A percentile compares a stretch with the other conserved stretches of the same genome.
Conservation (phyloP, 2,888 invertebrate genomes). For the Melanostoma scalare region DNA sequence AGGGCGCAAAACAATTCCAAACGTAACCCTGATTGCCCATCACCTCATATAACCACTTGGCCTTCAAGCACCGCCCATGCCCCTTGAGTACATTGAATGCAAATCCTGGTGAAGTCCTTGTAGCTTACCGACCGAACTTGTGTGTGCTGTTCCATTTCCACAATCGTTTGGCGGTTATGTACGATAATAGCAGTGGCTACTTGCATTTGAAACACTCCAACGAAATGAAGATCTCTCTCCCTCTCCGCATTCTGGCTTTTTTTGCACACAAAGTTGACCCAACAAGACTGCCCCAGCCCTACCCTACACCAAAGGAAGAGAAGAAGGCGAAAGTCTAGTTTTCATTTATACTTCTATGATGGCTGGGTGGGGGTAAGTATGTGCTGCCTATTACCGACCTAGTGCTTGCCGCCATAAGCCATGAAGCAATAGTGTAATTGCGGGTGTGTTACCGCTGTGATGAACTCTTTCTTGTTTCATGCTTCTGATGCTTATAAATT, state of each 20-base stretch:
- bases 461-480: slow-evolving; percentile 35
- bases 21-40: slow-evolving; percentile 55
- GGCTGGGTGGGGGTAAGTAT: not conserved
- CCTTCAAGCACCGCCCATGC: slow-evolving; percentile 40
- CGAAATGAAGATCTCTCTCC: slow-evolving; percentile 27
- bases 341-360: slow-evolving; percentile 14
- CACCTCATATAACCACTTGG: slow-evolving; percentile 59
- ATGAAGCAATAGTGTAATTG: slow-evolving; percentile 56
- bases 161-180: slow-evolving; percentile 65
- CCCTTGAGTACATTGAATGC: slow-evolving; percentile 42
- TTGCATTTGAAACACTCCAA: slow-evolving; percentile 36
- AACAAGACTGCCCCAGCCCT: slow-evolving; percentile 13
- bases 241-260: not conserved
- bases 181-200: slow-evolving; percentile 54
- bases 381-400: too few species aligned
- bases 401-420: slow-evolving; percentile 39
- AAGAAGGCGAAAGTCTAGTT: slow-evolving; percentile 35
- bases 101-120: slow-evolving; percentile 60
- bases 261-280: slow-evolving; percentile 22
- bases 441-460: slow-evolving; percentile 57
- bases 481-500: slow-evolving; percentile 48
- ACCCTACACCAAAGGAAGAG: not conserved
- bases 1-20: slow-evolving; percentile 45
- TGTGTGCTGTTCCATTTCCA: slow-evolving; percentile 30
- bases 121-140: slow-evolving; percentile 16